Evolutionary conservation across 2,113 vertebrate genomes (phyloP).

Genomic region (Pontoporia blainvillei): DNA sequence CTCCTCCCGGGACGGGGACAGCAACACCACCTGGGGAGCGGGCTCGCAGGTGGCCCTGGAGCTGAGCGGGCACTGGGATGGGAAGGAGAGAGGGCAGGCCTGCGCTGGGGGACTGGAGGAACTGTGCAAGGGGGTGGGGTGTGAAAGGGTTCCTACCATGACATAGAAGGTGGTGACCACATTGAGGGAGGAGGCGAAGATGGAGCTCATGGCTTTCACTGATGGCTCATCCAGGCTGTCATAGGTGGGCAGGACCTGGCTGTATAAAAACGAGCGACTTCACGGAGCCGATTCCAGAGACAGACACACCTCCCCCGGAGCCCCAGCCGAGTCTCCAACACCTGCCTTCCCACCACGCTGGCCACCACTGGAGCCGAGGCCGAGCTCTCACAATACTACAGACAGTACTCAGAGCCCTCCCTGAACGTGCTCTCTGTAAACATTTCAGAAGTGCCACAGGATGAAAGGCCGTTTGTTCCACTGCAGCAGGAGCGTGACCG

Average conservation of each 20-base stretch:
- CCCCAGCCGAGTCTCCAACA: slow-evolving; percentile 34
- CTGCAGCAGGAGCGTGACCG: not conserved
- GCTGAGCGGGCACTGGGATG: rapidly evolving
- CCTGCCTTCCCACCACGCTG: slow-evolving; percentile 11
- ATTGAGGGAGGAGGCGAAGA: slow-evolving; percentile 94
- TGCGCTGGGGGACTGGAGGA: not conserved
- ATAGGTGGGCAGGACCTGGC: slow-evolving; percentile 98
- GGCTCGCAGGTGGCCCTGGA: not conserved
- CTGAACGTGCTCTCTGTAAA: rapidly evolving
- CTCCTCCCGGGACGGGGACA: not conserved
- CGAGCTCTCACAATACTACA: rapidly evolving
- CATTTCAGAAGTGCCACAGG: slow-evolving; percentile 18
- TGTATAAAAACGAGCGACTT: slow-evolving; percentile 67
- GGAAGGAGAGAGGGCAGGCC: too few relatives aligned
- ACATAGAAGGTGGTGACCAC: slow-evolving; percentile 98
- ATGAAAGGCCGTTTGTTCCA: slow-evolving; percentile 70
- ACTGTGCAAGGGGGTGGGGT: not conserved
- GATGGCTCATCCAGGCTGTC: slow-evolving; percentile 98
- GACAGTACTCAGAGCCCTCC: not conserved
- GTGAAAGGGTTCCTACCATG: slow-evolving; percentile 84
- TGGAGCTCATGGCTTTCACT: slow-evolving; percentile 98
- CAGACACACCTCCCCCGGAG: not conserved
- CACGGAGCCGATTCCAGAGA: not conserved
- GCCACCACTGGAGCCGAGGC: rapidly evolving
- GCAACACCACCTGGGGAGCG: too few relatives aligned